Base-by-base conservation (phyloP, 2,888 invertebrate species). In the Lapara coniferarum region DNA sequence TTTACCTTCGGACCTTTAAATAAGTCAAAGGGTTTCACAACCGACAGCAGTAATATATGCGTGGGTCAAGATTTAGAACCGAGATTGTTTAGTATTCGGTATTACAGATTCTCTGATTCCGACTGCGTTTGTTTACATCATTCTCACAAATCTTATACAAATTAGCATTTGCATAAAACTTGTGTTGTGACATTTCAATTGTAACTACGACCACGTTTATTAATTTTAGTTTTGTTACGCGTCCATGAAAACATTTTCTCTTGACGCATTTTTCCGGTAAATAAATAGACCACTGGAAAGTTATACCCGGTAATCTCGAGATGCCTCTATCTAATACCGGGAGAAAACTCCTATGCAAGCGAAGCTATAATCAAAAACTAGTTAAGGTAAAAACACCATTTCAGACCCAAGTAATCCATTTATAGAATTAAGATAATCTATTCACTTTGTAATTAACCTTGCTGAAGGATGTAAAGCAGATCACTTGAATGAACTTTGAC, bases 381-480 rank as follows among this genome's bases (percentile, higher is more conserved):
- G 3, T 19, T 55, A 8, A 16, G 19, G 10, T 16, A 55, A 16
- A 19, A 53, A 16, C 53, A 53, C 25, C 25, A n/a, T 53, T 16
- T 16, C 10, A 5, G 14, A 16, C 7, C 4, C 7, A 53, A 51
- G 4, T 19, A 55, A 16, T 53, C 53, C 6, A 55, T 19, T 16
- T 55, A 55, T 0, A 55, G 10, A 19, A 1, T 19, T 19, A 55
- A 55, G 55, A 51, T 59, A 66, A 67, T 67, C 67, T 56, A 55
- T 67, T 46, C 73, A 77, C 76, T 75, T 73, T 72, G 76, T 69
- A 77, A 81, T 71, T 76, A 79, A 78, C 85, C 82, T 85, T 84
- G 55, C 12, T 79, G 77, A 72, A 77, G 75, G 78, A 78, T 81
- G 75, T 78, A 72, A 76, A 75, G 72, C 71, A 72, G 72, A 75